Percentiles rank a stretch among this genome's conserved stretches.
phyloP scores from a whole-genome alignment of 1,140 invertebrate genomes.

The Caenorhabditis inopinata region DNA sequence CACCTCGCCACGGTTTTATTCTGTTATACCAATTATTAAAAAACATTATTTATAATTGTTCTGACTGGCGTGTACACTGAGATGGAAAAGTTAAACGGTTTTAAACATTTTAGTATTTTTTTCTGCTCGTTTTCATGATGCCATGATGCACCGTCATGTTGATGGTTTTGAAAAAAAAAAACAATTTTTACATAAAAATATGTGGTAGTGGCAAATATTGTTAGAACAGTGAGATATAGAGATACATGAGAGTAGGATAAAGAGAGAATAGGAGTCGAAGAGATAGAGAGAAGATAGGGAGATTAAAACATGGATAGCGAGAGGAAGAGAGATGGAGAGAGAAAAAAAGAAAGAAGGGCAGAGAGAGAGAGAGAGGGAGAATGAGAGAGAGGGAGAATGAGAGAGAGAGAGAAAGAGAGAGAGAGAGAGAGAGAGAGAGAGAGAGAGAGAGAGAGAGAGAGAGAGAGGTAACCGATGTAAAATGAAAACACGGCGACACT shows the following conservation, averaged over 20 bases:
- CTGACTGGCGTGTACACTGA: no score
- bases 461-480: background rate
- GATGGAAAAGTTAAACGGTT: no score
- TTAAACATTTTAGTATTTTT: no score
- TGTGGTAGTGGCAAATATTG: no score
- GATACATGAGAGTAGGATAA: background rate
- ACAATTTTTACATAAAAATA: no score
- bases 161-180: no score
- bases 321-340: background rate
- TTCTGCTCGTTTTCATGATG: no score
- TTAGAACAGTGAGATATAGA: background rate
- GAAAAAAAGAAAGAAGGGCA: background rate
- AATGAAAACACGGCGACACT: background rate
- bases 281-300: background rate
- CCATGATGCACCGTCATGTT: no score
- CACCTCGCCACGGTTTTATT: no score
- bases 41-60: no score
- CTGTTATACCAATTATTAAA: no score
- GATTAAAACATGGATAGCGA: background rate
- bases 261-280: background rate
- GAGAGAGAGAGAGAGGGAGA: background rate
- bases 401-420: background rate
- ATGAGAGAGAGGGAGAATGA: background rate
- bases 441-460: background rate
- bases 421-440: background rate